phyloP scores from a whole-genome alignment of 2,113 vertebrate species.

The Pipra filicauda region DNA sequence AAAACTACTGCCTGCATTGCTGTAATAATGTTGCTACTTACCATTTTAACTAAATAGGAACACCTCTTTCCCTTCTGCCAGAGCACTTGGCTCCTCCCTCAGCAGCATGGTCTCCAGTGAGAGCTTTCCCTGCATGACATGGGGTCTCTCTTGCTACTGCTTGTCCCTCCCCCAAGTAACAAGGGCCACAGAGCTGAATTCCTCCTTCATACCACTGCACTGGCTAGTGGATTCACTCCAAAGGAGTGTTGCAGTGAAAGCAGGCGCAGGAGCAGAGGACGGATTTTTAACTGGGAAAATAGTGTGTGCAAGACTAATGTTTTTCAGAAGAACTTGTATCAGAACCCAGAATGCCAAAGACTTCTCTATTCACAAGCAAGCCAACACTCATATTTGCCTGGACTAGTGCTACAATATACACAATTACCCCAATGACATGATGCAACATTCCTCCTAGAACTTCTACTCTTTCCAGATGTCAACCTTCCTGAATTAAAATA shows the following conservation, averaged over 20 bases:
- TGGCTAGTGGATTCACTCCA: background rate
- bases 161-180: background rate
- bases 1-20: background rate
- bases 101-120: background rate
- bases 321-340: background rate
- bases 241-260: background rate
- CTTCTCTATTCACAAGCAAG: background rate
- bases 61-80: background rate
- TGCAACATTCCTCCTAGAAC: background rate
- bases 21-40: background rate
- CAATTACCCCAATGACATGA: background rate
- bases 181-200: background rate
- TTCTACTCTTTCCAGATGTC: background rate
- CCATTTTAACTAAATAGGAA: background rate
- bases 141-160: fast-evolving
- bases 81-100: background rate
- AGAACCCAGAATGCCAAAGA: background rate
- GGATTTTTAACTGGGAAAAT: background rate
- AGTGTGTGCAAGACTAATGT: background rate
- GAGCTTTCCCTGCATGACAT: background rate
- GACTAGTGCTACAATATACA: background rate
- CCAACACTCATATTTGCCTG: background rate
- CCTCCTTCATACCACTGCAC: background rate
- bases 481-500: constrained; percentile 32
- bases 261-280: background rate